Evolutionary conservation across 2,113 vertebrate genomes (phyloP).

Genomic region (Loxodonta africana): DNA sequence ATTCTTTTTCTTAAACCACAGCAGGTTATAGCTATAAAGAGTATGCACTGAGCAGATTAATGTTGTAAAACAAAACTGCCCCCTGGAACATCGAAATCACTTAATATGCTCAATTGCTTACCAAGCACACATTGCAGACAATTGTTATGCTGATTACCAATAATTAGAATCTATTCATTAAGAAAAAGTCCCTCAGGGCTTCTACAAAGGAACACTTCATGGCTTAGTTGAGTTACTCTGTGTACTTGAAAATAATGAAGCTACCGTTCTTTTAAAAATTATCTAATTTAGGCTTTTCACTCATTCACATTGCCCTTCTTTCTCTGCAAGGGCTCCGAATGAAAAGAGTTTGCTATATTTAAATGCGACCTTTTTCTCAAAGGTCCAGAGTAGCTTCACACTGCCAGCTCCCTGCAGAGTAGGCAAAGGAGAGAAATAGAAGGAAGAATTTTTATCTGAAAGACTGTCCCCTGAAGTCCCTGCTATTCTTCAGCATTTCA

Average conservation of each 20-base stretch:
- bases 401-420: not conserved
- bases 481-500: not conserved
- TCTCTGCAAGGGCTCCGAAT: constrained; percentile 25
- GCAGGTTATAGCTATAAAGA: constrained; percentile 23
- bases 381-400: not conserved
- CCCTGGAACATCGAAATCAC: constrained; percentile 67
- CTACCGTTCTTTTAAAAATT: constrained; percentile 79
- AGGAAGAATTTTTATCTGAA: not conserved
- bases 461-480: not conserved
- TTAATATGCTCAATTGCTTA: constrained; percentile 71
- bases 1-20: constrained; percentile 23
- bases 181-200: constrained; percentile 62
- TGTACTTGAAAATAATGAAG: constrained; percentile 82
- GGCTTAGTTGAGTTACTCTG: constrained; percentile 64
- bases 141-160: constrained; percentile 76
- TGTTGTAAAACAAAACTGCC: constrained; percentile 68
- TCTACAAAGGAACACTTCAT: constrained; percentile 66
- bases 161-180: constrained; percentile 81
- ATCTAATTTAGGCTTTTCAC: constrained; percentile 78
- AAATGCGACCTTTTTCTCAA: constrained; percentile 1
- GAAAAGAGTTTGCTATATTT: not conserved
- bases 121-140: constrained; percentile 44
- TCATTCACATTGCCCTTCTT: constrained; percentile 49
- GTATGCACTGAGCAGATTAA: constrained; percentile 32
- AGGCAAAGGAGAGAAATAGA: not conserved